A percentile compares a stretch with the other conserved stretches of the same genome.
Evolutionary conservation across 2,888 invertebrate species (phyloP).

Genomic region (Trichogramma dendrolimi): DNA sequence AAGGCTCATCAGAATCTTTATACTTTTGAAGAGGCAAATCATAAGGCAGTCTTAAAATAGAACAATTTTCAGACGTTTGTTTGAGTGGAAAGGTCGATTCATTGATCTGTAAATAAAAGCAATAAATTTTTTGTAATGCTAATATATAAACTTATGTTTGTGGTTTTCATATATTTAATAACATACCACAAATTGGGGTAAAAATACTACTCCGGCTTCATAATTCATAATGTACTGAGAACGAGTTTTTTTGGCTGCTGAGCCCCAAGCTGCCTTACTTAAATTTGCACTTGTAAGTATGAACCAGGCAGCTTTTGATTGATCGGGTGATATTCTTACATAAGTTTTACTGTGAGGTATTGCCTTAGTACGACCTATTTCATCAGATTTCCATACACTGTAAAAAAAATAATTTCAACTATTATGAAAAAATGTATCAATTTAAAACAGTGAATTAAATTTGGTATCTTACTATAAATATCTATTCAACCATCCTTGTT

Average conservation of each 20-base stretch:
- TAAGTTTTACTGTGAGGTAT: conserved; percentile 97
- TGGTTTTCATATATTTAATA: conserved; percentile 27
- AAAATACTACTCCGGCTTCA: conserved; percentile 84
- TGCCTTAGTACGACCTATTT: conserved; percentile 68
- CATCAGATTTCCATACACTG: conserved; percentile 80
- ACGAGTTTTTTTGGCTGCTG: conserved; percentile 53
- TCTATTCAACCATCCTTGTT: conserved; percentile 77
- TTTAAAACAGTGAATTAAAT: not conserved
- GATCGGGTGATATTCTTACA: conserved; percentile 68
- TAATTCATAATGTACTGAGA: conserved; percentile 71
- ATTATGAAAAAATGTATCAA: not conserved
- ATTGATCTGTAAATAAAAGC: conserved; percentile 54
- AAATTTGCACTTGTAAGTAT: conserved; percentile 89
- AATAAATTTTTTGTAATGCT: conserved; percentile 3
- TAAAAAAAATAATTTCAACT: conserved; percentile 17
- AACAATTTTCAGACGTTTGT: conserved; percentile 37
- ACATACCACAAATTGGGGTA: conserved; percentile 79
- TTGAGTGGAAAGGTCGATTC: conserved; percentile 60
- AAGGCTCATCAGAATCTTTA: conserved; percentile 65
- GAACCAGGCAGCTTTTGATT: conserved; percentile 72
- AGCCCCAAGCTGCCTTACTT: conserved; percentile 97
- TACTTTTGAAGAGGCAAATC: conserved; percentile 78
- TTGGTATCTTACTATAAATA: conserved; percentile 66
- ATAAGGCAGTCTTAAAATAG: conserved; percentile 68
- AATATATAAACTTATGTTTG: not conserved